Conservation (phyloP, 2,888 invertebrate species). For the Stenodema calcarata region DNA sequence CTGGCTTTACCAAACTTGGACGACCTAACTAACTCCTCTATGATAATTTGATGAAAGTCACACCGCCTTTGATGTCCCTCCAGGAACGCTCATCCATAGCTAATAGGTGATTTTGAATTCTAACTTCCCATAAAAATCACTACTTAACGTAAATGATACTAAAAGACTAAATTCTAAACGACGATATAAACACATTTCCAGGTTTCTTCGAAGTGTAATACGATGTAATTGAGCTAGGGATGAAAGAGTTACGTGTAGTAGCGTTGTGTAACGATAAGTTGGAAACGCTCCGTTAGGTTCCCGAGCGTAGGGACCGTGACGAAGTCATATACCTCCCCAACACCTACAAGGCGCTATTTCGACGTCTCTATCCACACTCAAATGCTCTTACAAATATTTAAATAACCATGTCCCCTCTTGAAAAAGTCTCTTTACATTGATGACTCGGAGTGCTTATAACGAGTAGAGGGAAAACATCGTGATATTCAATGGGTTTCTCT, state of each 20-base stretch:
- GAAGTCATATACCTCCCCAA: background rate
- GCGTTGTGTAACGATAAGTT: background rate
- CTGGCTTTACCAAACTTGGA: too few relatives aligned
- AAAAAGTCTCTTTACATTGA: too few relatives aligned
- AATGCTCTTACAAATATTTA: background rate
- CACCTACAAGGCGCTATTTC: background rate
- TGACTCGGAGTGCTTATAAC: too few relatives aligned
- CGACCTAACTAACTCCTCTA: too few relatives aligned
- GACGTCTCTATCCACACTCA: background rate
- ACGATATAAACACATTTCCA: background rate
- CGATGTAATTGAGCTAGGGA: background rate
- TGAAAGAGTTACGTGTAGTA: background rate
- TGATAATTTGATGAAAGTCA: too few relatives aligned
- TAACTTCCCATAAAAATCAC: background rate
- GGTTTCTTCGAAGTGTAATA: background rate
- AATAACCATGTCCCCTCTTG: background rate
- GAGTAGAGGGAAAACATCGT: too few relatives aligned
- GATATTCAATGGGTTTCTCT: too few relatives aligned
- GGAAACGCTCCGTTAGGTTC: background rate
- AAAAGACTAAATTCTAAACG: background rate
- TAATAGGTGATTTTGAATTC: too few relatives aligned
- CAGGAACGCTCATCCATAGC: background rate
- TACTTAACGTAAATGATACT: background rate
- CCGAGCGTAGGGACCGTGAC: background rate
- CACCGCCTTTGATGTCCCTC: too few relatives aligned